phyloP scores from a whole-genome alignment of 2,888 invertebrate species.

The Lysandra coridon region DNA sequence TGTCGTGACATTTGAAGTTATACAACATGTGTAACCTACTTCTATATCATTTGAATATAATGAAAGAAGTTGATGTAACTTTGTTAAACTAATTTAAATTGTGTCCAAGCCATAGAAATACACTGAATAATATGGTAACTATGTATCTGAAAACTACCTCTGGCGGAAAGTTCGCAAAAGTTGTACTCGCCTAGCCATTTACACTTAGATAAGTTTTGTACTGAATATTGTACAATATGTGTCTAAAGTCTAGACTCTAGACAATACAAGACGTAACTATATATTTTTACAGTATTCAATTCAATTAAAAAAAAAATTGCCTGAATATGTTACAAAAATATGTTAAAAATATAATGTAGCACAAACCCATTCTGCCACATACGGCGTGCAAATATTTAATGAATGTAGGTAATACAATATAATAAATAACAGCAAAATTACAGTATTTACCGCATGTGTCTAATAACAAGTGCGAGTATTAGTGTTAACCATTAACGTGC shows the following conservation, averaged over 20 bases:
- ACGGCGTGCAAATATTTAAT: too few relatives aligned
- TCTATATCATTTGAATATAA: neutral
- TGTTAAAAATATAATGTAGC: too few relatives aligned
- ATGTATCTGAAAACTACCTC: constrained; percentile 24
- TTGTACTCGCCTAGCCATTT: constrained; percentile 16
- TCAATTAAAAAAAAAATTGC: too few relatives aligned
- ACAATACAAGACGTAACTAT: neutral
- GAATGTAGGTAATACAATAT: too few relatives aligned
- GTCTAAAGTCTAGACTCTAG: neutral
- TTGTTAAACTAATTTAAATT: constrained; percentile 19
- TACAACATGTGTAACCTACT: neutral
- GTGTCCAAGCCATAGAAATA: constrained; percentile 26
- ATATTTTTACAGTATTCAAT: neutral
- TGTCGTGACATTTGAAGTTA: neutral
- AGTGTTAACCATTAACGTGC: too few relatives aligned
- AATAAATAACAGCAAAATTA: too few relatives aligned
- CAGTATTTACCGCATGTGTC: too few relatives aligned
- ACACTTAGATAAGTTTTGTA: constrained; percentile 21
- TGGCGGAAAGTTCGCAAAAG: constrained; percentile 21
- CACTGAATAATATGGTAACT: neutral
- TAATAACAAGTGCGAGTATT: too few relatives aligned
- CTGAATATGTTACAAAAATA: too few relatives aligned
- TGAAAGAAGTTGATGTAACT: constrained; percentile 1
- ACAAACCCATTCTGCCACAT: too few relatives aligned
- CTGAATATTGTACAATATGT: neutral